phyloP scores from a whole-genome alignment of 1,140 invertebrate species.

The Drosophila watanabei region DNA sequence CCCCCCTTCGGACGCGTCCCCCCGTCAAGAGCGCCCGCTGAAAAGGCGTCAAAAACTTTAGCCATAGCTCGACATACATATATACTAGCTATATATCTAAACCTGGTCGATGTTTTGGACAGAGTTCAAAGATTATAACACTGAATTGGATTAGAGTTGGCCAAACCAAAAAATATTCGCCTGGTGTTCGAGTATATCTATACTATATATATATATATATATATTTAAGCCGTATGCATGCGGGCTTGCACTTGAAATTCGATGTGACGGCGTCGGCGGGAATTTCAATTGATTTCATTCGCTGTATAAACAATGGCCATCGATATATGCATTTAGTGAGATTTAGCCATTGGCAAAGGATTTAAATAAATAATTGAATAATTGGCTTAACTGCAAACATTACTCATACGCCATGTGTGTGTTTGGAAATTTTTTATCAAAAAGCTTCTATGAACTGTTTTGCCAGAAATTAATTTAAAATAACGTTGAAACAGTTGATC shows the following conservation, averaged over 20 bases:
- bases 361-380: constrained; percentile 55
- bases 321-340: constrained; percentile 51
- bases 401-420: constrained; percentile 23
- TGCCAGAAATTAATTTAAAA: not conserved
- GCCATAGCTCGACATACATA: constrained; percentile 14
- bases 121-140: constrained; percentile 58
- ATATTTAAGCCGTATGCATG: constrained; percentile 22
- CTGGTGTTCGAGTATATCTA: constrained; percentile 6
- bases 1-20: not conserved
- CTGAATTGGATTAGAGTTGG: constrained; percentile 58
- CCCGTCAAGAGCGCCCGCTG: not conserved
- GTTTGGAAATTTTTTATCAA: not conserved
- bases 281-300: constrained; percentile 46
- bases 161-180: constrained; percentile 7
- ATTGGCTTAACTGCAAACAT: constrained; percentile 42
- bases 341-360: constrained; percentile 36
- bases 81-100: not conserved
- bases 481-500: not conserved
- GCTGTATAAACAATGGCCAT: constrained; percentile 49
- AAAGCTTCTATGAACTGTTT: not conserved
- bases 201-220: constrained; percentile 3
- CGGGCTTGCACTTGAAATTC: constrained; percentile 37
- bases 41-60: constrained; percentile 61
- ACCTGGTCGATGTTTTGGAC: constrained; percentile 32
- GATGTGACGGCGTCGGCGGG: not conserved